These are phyloP conservation scores for Drosophila pseudoobscura DNA, from an alignment of 1,140 invertebrate genomes.

Conservation along the genomic window DNA sequence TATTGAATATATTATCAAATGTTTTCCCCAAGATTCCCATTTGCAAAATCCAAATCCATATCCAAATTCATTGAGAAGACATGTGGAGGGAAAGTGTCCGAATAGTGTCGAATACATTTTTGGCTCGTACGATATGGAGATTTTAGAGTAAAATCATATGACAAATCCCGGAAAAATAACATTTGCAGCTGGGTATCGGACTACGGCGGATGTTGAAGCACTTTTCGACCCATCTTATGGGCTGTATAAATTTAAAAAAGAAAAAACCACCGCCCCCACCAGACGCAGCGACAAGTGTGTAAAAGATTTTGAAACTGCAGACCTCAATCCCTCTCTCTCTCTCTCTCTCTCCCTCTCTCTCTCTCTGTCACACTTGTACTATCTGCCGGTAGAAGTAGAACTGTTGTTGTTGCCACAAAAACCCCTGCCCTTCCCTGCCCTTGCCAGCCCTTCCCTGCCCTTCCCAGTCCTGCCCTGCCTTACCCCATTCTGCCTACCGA, in stretches of 20 bases:
- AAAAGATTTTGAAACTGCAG: slow-evolving; percentile 41
- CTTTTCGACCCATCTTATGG: slow-evolving; percentile 27
- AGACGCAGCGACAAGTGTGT: slow-evolving; percentile 49
- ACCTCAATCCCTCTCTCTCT: too few relatives aligned
- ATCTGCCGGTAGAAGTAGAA: slow-evolving; percentile 50
- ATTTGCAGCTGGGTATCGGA: not conserved
- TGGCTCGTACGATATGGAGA: too few relatives aligned
- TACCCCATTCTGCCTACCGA: not conserved
- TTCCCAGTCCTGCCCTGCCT: slow-evolving; percentile 7
- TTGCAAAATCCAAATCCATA: too few relatives aligned
- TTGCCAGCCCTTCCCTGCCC: too few relatives aligned
- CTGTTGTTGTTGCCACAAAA: slow-evolving; percentile 47
- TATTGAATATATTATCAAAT: too few relatives aligned
- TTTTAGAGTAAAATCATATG: too few relatives aligned
- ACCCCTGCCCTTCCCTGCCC: slow-evolving; percentile 8
- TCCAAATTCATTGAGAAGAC: too few relatives aligned
- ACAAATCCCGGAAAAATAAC: not conserved
- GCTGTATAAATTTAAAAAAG: slow-evolving; percentile 49
- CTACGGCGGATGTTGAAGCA: slow-evolving; percentile 11
- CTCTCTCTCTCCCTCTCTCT: too few relatives aligned
- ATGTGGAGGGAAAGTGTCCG: too few relatives aligned
- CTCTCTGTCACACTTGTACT: slow-evolving; percentile 15
- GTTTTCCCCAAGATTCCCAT: too few relatives aligned
- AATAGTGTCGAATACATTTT: too few relatives aligned
- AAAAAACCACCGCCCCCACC: slow-evolving; percentile 13